A percentile compares a stretch with the other conserved stretches of the same genome.
Evolutionary conservation across 92 coral and sea anemone species (phyloP).

Genomic region (Bergia puertoricense): DNA sequence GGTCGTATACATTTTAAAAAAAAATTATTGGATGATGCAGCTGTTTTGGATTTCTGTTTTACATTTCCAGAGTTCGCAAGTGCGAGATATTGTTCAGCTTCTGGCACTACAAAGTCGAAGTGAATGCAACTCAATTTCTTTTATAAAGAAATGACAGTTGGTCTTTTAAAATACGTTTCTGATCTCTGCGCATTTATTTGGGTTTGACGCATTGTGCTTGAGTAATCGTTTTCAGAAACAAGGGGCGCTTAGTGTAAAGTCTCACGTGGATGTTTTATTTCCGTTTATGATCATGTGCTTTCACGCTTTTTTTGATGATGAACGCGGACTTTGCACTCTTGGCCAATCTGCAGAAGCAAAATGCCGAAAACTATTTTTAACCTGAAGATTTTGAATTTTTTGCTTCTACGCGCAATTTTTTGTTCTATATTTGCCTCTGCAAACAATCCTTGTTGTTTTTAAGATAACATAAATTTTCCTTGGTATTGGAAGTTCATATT

Average conservation of each 20-base stretch:
- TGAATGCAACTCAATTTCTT: background rate
- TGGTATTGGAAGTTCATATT: background rate
- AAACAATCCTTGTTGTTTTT: background rate
- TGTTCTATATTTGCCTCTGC: background rate
- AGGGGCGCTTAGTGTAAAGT: background rate
- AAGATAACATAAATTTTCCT: background rate
- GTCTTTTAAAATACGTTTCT: background rate
- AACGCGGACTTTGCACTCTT: slow-evolving; percentile 17
- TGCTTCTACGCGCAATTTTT: slow-evolving; percentile 9
- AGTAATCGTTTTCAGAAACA: background rate
- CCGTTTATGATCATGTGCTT: slow-evolving; percentile 10
- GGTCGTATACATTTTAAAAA: no score
- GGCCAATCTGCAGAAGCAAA: background rate
- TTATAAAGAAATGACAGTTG: background rate
- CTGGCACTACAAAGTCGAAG: background rate
- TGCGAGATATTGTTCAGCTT: no score
- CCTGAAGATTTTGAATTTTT: background rate
- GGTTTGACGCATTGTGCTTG: background rate
- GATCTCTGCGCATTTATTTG: background rate
- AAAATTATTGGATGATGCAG: no score
- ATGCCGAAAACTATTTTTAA: background rate
- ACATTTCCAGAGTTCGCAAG: background rate
- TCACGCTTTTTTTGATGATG: background rate
- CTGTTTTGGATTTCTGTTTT: no score
- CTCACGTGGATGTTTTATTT: background rate